Base-by-base conservation (phyloP, 2,888 invertebrate species). In the Platycheirus rosarum region DNA sequence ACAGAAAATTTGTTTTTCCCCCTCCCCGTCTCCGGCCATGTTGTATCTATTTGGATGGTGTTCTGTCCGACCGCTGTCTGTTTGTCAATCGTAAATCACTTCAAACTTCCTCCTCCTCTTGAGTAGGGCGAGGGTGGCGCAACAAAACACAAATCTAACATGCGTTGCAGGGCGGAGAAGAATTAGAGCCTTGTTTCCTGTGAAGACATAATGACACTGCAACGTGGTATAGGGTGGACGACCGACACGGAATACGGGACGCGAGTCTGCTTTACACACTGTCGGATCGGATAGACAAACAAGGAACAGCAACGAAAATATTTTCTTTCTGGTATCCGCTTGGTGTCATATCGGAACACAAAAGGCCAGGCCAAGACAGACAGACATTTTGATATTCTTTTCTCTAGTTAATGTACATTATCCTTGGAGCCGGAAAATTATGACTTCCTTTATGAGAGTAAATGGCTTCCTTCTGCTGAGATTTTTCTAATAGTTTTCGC, bases 31-130 rank as follows among this genome's bases (percentile, higher is more conserved):
- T 16, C 16, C 8, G 42, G 14, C 1, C 16, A 29, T 14, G 7
- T 29, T 44, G 11, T 57, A 18, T 53, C 53, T 40, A 14, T 57
- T 57, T 44, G 44, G 18, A 60, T 42, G 11, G 20, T 44, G 57
- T 57, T 55, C 53, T 37, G 37, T 18, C 69, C 57, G 16, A 37
- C 48, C 44, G n/a, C 51, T 69, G 69, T 55, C 70, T 77, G 66
- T 74, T 74, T 79, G 82, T 73, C 77, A 73, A 82, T 82, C 82
- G 82, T 82, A 82, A 82, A 82, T 82, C 82, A 82, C 71, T 82
- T 71, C 77, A 71, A 82, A 62, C 57, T 73, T 77, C 71, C 46
- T 77, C 63, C n/a, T n/a, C n/a, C n/a, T n/a, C n/a, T n/a, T n/a
- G 42, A 80, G 66, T 53, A 46, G 11, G 35, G 40, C 37, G 60